phyloP scores from a whole-genome alignment of 2,888 invertebrate genomes.

The Nomada lathburiana region DNA sequence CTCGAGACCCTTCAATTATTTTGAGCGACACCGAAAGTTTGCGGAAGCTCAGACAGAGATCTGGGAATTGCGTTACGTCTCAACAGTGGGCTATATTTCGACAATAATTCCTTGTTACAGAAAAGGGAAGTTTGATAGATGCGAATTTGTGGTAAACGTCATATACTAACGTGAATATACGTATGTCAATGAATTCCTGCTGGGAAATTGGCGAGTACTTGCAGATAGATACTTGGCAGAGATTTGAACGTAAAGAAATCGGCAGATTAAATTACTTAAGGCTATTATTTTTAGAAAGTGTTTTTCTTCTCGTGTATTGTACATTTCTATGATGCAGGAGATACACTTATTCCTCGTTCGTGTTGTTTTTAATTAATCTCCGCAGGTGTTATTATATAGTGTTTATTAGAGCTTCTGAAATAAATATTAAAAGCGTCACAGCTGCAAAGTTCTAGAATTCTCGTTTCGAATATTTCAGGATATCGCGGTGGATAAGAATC shows the following conservation, averaged over 20 bases:
- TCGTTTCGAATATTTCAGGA: not conserved
- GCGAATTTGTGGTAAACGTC: not conserved
- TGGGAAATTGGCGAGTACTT: too few species aligned
- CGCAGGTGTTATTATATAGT: not conserved
- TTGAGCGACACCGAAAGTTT: not conserved
- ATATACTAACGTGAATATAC: too few species aligned
- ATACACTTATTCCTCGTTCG: not conserved
- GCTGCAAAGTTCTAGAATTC: not conserved
- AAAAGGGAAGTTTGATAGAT: not conserved
- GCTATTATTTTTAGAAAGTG: not conserved
- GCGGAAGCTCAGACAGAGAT: not conserved
- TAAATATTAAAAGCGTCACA: not conserved
- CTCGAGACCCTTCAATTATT: constrained; percentile 3
- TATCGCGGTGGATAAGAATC: too few species aligned
- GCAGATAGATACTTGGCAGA: too few species aligned
- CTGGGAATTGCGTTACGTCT: not conserved
- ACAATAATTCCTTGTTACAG: not conserved
- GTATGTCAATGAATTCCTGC: too few species aligned
- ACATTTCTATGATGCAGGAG: not conserved
- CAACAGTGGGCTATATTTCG: not conserved
- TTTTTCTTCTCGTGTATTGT: not conserved
- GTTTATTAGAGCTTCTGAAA: not conserved
- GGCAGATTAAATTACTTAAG: too few species aligned
- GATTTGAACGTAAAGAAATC: too few species aligned
- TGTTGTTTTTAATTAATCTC: not conserved